phyloP scores from a whole-genome alignment of 1,140 invertebrate species.

The Rhizoglyphus robini region DNA sequence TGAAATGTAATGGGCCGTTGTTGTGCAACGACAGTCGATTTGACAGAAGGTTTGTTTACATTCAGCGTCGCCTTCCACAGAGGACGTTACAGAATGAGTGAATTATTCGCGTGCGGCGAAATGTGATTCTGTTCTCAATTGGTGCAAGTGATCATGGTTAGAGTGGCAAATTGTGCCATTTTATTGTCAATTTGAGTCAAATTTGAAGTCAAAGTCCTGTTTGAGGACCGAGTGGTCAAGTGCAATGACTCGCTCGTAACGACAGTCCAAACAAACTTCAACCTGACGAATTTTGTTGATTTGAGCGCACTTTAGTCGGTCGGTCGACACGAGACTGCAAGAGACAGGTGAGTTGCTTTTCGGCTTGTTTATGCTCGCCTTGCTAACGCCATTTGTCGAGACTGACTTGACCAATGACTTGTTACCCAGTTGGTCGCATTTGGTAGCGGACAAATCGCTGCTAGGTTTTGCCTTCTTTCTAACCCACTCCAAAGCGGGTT shows the following conservation, averaged over 20 bases:
- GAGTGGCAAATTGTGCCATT: not conserved
- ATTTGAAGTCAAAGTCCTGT: not conserved
- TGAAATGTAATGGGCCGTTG: too few relatives aligned
- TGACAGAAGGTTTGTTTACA: constrained; percentile 7
- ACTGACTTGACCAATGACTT: too few relatives aligned
- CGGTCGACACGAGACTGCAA: too few relatives aligned
- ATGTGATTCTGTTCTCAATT: not conserved
- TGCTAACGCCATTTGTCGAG: too few relatives aligned
- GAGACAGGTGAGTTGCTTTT: not conserved
- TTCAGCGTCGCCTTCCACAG: not conserved
- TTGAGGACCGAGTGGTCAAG: not conserved
- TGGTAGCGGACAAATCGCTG: too few relatives aligned
- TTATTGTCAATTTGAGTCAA: not conserved
- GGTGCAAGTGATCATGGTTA: not conserved
- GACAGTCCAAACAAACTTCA: not conserved
- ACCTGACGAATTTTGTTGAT: not conserved
- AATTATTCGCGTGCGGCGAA: too few relatives aligned
- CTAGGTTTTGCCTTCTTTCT: too few relatives aligned
- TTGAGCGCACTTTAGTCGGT: too few relatives aligned
- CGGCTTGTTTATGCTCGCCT: not conserved
- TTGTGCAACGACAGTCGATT: too few relatives aligned
- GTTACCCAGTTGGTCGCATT: too few relatives aligned
- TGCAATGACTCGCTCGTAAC: not conserved
- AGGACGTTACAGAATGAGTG: not conserved
- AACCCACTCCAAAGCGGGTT: not conserved